Percentiles rank a stretch among this genome's conserved stretches.
phyloP scores from a whole-genome alignment of 92 coral and sea anemone genomes.

The Siderastrea radians region DNA sequence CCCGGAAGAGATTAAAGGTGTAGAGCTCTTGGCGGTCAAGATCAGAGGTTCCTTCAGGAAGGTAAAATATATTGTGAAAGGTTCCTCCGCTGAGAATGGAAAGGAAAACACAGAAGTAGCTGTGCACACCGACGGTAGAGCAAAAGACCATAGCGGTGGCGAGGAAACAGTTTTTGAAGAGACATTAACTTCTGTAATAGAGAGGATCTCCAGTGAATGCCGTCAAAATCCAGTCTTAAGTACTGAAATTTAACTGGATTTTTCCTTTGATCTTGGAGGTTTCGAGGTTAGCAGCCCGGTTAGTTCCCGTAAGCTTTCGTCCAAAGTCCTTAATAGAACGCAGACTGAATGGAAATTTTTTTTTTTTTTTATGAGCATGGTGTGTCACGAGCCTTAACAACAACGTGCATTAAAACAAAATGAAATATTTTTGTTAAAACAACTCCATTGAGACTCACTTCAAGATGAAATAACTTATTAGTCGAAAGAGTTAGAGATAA shows the following conservation, averaged over 20 bases:
- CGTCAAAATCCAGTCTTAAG: neutral
- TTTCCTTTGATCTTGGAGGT: too few species aligned
- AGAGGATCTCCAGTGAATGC: neutral
- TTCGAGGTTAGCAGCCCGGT: too few species aligned
- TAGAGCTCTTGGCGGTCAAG: constrained; percentile 17
- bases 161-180: neutral
- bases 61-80: neutral
- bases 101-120: neutral
- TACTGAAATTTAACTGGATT: neutral
- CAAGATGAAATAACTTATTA: too few species aligned
- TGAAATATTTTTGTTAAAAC: too few species aligned
- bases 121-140: neutral
- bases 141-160: neutral
- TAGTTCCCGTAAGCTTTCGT: too few species aligned
- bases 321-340: too few species aligned
- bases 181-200: neutral
- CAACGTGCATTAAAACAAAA: too few species aligned
- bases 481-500: too few species aligned
- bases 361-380: too few species aligned
- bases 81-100: neutral
- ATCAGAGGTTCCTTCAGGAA: constrained; percentile 14
- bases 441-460: too few species aligned
- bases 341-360: too few species aligned
- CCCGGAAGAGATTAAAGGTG: neutral
- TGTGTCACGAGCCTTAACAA: too few species aligned